Percentiles rank a stretch among this genome's conserved stretches.
phyloP scores from a whole-genome alignment of 2,797 vertebrate species.

The Cryptoblepharus egeriae region DNA sequence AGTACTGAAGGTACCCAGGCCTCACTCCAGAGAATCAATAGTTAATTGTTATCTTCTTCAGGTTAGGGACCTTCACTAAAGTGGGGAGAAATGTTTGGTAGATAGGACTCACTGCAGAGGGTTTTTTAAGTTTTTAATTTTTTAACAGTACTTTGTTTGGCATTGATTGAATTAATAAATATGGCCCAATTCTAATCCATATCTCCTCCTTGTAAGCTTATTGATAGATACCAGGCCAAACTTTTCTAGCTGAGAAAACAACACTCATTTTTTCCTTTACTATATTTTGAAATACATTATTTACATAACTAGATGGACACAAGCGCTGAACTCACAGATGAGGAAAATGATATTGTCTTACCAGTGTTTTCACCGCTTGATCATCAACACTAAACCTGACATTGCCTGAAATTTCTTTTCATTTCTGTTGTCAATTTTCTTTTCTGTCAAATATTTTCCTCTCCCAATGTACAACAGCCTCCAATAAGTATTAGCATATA shows the following conservation, averaged over 20 bases:
- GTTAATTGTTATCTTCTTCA: no score
- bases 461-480: slow-evolving; percentile 61
- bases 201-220: no score
- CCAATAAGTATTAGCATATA: slow-evolving; percentile 75
- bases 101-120: no score
- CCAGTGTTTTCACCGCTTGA: not conserved
- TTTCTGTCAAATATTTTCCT: not conserved
- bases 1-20: no score
- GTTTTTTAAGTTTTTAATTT: no score
- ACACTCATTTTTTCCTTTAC: not conserved
- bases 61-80: no score
- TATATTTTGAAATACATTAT: not conserved
- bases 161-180: no score
- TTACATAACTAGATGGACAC: not conserved
- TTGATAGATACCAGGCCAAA: no score
- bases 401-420: not conserved
- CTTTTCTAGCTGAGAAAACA: not conserved
- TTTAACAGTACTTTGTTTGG: no score
- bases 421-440: not conserved
- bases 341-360: not conserved
- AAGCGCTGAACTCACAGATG: not conserved
- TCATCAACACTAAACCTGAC: not conserved
- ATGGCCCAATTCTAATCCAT: no score
- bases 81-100: no score
- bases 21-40: no score